A percentile compares a stretch with the other conserved stretches of the same genome.
Conservation (phyloP, 2,888 invertebrate species). For the Chrysomela aeneicollis region DNA sequence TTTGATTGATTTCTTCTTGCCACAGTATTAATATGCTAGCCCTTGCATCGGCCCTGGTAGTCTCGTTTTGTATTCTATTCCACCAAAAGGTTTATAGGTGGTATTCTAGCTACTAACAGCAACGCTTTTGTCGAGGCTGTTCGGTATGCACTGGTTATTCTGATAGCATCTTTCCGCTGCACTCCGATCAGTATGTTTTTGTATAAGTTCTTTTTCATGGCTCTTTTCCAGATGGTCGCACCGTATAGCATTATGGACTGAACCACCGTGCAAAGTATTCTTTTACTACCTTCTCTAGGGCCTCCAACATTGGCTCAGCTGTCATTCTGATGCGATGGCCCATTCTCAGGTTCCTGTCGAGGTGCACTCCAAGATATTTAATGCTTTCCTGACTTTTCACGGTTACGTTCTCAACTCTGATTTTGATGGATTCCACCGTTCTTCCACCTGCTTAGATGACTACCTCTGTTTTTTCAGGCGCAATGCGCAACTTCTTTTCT, state of each 20-base stretch:
- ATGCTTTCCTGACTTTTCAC: slow-evolving; percentile 7
- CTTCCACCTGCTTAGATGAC: slow-evolving; percentile 20
- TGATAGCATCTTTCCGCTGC: slow-evolving; percentile 25
- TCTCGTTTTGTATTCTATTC: slow-evolving; percentile 11
- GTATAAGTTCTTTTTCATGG: slow-evolving; percentile 16
- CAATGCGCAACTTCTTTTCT: slow-evolving; percentile 17
- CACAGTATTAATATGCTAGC: neutral
- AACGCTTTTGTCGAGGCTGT: slow-evolving; percentile 26
- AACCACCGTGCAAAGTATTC: slow-evolving; percentile 4
- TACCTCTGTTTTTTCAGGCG: slow-evolving; percentile 29
- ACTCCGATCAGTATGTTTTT: slow-evolving; percentile 16
- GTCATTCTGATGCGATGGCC: neutral
- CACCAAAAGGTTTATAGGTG: slow-evolving; percentile 13
- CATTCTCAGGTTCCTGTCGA: slow-evolving; percentile 6
- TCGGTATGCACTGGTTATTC: slow-evolving; percentile 22
- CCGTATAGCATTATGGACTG: slow-evolving; percentile 13
- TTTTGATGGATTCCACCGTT: neutral
- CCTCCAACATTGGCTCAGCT: slow-evolving; percentile 7
- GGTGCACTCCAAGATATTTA: slow-evolving; percentile 4
- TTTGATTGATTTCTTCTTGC: slow-evolving; percentile 1
- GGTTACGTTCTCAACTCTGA: slow-evolving; percentile 7
- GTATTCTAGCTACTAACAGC: slow-evolving; percentile 22
- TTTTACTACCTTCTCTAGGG: slow-evolving; percentile 4
- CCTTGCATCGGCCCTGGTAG: neutral
- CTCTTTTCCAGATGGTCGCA: slow-evolving; percentile 14